Conservation (phyloP, 2,797 vertebrate genomes). For the Leucoraja ocellata region DNA sequence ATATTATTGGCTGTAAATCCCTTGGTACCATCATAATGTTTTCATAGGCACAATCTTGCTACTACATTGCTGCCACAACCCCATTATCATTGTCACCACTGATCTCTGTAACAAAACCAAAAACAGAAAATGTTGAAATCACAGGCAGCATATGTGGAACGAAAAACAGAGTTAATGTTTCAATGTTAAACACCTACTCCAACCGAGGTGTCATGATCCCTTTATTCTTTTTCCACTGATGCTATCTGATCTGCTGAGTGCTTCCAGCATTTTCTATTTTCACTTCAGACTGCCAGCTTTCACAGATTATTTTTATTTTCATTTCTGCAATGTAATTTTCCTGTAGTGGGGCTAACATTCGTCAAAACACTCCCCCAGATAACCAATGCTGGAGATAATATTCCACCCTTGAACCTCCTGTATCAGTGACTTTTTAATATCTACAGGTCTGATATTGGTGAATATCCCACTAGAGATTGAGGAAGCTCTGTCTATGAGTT, state of each 20-base stretch:
- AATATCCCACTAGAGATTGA: background rate
- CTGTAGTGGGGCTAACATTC: background rate
- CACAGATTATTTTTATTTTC: too few species aligned
- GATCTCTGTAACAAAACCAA: background rate
- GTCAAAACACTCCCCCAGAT: background rate
- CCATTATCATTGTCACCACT: background rate
- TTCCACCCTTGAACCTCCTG: background rate
- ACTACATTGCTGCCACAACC: background rate
- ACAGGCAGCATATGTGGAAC: too few species aligned
- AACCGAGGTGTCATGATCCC: too few species aligned
- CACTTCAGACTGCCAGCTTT: too few species aligned
- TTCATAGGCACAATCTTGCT: background rate
- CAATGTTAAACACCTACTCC: too few species aligned
- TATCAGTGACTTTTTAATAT: background rate
- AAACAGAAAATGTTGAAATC: too few species aligned
- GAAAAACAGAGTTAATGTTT: too few species aligned
- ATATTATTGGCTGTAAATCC: background rate
- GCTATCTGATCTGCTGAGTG: too few species aligned
- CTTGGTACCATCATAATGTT: too few species aligned
- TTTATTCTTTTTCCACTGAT: too few species aligned
- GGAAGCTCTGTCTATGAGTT: background rate
- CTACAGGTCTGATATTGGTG: background rate
- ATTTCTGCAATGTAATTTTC: background rate
- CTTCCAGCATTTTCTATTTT: too few species aligned
- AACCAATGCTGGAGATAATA: background rate